A percentile compares a stretch with the other conserved stretches of the same genome.
Evolutionary conservation across 2,797 vertebrate genomes (phyloP).

Genomic region (Prionace glauca): DNA sequence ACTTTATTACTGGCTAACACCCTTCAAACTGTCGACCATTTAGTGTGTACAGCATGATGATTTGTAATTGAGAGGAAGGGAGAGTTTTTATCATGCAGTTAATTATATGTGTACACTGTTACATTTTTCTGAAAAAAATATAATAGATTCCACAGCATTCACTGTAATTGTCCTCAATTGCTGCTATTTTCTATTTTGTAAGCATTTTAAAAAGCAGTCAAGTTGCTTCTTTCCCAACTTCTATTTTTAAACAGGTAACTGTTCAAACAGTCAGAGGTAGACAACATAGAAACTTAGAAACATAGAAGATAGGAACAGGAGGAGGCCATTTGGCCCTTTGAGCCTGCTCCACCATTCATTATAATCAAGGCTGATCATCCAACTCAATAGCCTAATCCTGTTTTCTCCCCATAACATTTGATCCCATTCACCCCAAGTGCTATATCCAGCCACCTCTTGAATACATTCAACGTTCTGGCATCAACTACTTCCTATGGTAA

Average conservation of each 20-base stretch:
- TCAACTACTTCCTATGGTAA: too few species aligned
- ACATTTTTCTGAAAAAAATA: neutral
- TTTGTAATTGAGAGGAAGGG: neutral
- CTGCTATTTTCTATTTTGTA: neutral
- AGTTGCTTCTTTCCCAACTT: neutral
- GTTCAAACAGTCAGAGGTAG: neutral
- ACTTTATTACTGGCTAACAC: neutral
- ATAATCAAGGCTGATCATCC: too few species aligned
- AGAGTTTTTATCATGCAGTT: neutral
- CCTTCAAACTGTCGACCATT: neutral
- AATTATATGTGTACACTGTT: neutral
- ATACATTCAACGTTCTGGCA: too few species aligned
- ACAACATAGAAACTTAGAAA: too few species aligned
- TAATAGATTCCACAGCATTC: neutral
- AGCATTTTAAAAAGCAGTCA: neutral
- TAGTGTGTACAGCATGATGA: neutral
- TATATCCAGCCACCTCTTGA: too few species aligned
- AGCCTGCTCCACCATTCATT: too few species aligned
- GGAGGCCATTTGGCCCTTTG: too few species aligned
- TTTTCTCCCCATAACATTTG: too few species aligned
- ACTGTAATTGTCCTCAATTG: neutral
- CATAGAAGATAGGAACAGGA: too few species aligned
- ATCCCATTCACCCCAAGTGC: too few species aligned
- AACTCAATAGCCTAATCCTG: too few species aligned
- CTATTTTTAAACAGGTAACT: constrained; percentile 9